Evolutionary conservation across 2,797 vertebrate genomes (phyloP), one percentile per base, ranked within the genome.

Genomic region (Scyliorhinus canicula): DNA sequence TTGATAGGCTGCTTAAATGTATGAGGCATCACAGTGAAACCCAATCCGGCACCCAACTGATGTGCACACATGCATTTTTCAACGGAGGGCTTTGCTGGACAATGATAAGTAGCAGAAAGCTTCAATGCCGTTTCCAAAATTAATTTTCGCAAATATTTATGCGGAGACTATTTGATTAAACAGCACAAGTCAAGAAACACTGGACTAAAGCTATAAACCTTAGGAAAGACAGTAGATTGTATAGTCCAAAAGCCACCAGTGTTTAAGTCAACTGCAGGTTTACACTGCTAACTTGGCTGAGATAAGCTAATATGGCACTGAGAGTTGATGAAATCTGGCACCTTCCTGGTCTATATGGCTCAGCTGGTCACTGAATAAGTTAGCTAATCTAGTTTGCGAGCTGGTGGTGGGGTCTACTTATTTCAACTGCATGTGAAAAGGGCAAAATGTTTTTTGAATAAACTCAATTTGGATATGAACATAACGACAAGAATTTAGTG

Each of bases 401-500:
- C n/a, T 14, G n/a, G 40, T 44, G 7, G 28, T 28, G 67, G 67
- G 67, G 0, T 52, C n/a, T 50, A 31, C 24, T 85, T 52, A 85
- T 85, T 40, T 52, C 26, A 88, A 57, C 57, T 24, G 55, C 19
- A 90, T 63, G n/a, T 35, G 60, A 90, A 90, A 90, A n/a, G 86
- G 9, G 24, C 14, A 40, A 91, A 26, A 40, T 60, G n/a, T 3
- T 55, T 35, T 35, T 6, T n/a, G 2, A 31, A 63, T 1, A 60
- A 35, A 57, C 31, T 24, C 57, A 91, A 63, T 88, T 40, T 91
- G 77, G 19, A 21, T 79, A 79, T 11, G 50, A 91, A 63, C 21
- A 40, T 91, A 91, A 91, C 55, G 31, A 16, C 40, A 79, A 79
- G 16, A 91, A 91, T 63, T 91, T 91, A 63, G 63, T 79, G 77